Base-by-base conservation (phyloP, 2,888 invertebrate species). In the Xestia c-nigrum region DNA sequence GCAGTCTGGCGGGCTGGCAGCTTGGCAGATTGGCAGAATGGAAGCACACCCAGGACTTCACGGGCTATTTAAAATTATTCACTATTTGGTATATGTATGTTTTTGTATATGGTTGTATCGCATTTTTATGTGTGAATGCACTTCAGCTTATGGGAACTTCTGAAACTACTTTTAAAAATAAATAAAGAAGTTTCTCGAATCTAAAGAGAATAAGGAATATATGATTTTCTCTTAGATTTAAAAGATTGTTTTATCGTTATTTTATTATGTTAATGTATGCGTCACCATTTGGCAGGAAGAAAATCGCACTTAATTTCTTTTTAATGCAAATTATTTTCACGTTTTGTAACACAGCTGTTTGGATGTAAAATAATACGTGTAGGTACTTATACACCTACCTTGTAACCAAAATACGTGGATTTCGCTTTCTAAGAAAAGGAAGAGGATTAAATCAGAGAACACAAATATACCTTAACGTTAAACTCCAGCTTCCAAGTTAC, bases 41-140 rank as follows among this genome's bases (percentile, higher is more conserved):
- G 72, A 75, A 66, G 81, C 80, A 43, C 67, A 63, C 59, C 66
- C 76, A 78, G 76, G 76, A 76, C 88, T 89, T 89, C 83, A 84
- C 85, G 89, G 87, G 86, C 87, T 88, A 89, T 91, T 92, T 90
- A 88, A 89, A 90, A 88, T 87, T 87, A 90, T 88, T 88, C 85
- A 86, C 85, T 78, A 85, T 82, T 81, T 81, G 84, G 87, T 75
- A n/a, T n/a, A n/a, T n/a, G n/a, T n/a, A n/a, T n/a, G n/a, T n/a
- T n/a, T n/a, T n/a, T n/a, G n/a, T 81, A 85, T 85, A 85, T 83
- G 68, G 82, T 72, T 81, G 85, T 86, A 85, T 85, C 67, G 84
- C 82, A 83, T 85, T 88, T 87, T 87, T 87, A 81, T 84, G 74
- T 80, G 78, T 72, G 81, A 78, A 80, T 78, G 75, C 80, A 73